Base-by-base conservation (phyloP, 1,140 invertebrate genomes). In the Dendroctonus ponderosae region DNA sequence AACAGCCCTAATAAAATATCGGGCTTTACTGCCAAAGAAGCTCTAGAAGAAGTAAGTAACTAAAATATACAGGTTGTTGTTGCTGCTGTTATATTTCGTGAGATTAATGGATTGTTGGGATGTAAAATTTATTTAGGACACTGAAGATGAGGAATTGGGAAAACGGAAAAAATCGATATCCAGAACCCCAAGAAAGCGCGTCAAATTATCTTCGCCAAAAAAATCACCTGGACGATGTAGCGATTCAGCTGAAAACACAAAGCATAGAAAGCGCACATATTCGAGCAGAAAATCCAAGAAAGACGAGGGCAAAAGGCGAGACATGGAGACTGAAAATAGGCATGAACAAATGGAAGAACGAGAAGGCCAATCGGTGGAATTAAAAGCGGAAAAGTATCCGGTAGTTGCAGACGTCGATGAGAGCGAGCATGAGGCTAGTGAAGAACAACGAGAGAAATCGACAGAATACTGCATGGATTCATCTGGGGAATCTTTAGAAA, bases 11-110 rank as follows among this genome's bases (percentile, higher is more conserved):
- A 59, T n/a, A 78, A 77, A 70, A 63, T 69, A 44, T 57, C 67
- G 14, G 49, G 38, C 39, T 74, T 70, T 41, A 71, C 72, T 8
- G 65, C n/a, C 15, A 79, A 79, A 72, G 75, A 79, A 52, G 69
- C 54, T 62, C 66, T 70, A 56, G 76, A 77, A 52, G 77, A 77
- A 53, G 74, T 75, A 70, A 50, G 44, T 6, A 15, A 15, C 37
- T 14, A 6, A 52, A 52, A 15, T 15, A 26, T 26, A 26, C 26
- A 26, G 26, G 26, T n/a, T n/a, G n/a, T n/a, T n/a, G 3, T 26
- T 26, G 26, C 1, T 52, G 37, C n/a, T 14, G 6, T 44, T 26
- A 6, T 49, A 60, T 59, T 51, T 43, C 26, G 39, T n/a, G 26
- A 50, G 12, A 50, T 58, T 50, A 40, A n/a, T 37, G 9, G 49